These are phyloP conservation scores for Orchesellides sinensis DNA, from an alignment of 2,888 invertebrate species.

Conservation along the genomic window DNA sequence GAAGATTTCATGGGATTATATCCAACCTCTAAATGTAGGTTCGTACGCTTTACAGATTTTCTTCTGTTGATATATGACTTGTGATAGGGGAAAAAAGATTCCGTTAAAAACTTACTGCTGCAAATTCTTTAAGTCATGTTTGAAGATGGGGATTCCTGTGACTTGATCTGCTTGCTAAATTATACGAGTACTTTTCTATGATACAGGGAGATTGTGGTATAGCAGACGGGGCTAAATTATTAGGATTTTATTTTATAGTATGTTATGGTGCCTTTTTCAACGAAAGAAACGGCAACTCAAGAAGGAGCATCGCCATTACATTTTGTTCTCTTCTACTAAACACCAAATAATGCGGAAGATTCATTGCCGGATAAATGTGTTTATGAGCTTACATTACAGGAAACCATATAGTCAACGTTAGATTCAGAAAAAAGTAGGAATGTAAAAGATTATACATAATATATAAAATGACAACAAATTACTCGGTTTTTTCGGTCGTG, in stretches of 20 bases:
- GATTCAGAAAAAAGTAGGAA: slow-evolving; percentile 31
- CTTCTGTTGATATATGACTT: slow-evolving; percentile 40
- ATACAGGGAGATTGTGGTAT: too few relatives aligned
- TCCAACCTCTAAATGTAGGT: slow-evolving; percentile 49
- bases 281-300: too few relatives aligned
- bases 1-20: slow-evolving; percentile 46
- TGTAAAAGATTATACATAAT: slow-evolving; percentile 51
- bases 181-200: too few relatives aligned
- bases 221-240: too few relatives aligned
- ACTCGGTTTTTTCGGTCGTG: slow-evolving; percentile 55
- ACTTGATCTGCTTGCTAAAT: too few relatives aligned
- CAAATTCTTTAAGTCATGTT: neutral
- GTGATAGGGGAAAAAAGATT: slow-evolving; percentile 13
- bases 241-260: neutral
- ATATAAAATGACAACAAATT: slow-evolving; percentile 62
- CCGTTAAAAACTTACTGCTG: neutral
- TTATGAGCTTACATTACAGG: slow-evolving; percentile 59
- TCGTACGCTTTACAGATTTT: slow-evolving; percentile 54
- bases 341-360: slow-evolving; percentile 46
- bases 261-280: too few relatives aligned
- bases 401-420: slow-evolving; percentile 46
- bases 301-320: slow-evolving; percentile 1
- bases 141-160: slow-evolving; percentile 3
- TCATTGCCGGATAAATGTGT: slow-evolving; percentile 58
- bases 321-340: slow-evolving; percentile 16